A percentile compares a stretch with the other conserved stretches of the same genome.
These are phyloP conservation scores for Platanista minor DNA, from an alignment of 2,113 vertebrate species.

Conservation along the genomic window DNA sequence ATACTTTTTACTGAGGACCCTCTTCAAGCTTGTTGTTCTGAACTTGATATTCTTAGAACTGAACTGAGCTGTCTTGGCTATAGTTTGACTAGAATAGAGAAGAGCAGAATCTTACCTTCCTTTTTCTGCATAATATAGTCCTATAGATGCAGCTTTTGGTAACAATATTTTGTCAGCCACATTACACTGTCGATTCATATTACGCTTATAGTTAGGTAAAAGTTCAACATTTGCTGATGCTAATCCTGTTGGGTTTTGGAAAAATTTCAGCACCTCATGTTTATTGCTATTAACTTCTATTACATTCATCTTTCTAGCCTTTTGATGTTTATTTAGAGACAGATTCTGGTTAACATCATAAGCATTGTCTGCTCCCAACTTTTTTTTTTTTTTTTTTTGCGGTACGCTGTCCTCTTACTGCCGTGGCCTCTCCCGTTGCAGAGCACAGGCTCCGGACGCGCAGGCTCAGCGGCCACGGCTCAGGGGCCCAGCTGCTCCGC, in stretches of 20 bases:
- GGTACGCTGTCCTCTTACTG: too few relatives aligned
- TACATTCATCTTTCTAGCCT: neutral
- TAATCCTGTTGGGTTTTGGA: neutral
- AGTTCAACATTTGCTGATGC: neutral
- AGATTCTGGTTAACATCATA: neutral
- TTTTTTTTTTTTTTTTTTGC: too few relatives aligned
- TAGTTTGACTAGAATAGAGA: neutral
- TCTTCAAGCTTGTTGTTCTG: neutral
- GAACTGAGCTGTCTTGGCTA: neutral
- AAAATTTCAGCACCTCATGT: neutral
- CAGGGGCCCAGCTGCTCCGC: too few relatives aligned
- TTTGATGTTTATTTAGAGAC: neutral
- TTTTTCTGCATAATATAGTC: neutral
- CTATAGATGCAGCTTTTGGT: neutral
- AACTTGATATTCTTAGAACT: neutral
- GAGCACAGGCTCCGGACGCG: too few relatives aligned
- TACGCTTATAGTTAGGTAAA: neutral
- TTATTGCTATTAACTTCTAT: neutral
- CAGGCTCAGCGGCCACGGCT: too few relatives aligned
- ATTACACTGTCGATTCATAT: neutral
- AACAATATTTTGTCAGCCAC: neutral
- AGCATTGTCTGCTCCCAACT: neutral
- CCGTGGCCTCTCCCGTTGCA: too few relatives aligned
- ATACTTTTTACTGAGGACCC: neutral
- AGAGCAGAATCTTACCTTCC: neutral